Evolutionary conservation across 2,888 invertebrate species (phyloP).

Genomic region (Adineta ricciae): DNA sequence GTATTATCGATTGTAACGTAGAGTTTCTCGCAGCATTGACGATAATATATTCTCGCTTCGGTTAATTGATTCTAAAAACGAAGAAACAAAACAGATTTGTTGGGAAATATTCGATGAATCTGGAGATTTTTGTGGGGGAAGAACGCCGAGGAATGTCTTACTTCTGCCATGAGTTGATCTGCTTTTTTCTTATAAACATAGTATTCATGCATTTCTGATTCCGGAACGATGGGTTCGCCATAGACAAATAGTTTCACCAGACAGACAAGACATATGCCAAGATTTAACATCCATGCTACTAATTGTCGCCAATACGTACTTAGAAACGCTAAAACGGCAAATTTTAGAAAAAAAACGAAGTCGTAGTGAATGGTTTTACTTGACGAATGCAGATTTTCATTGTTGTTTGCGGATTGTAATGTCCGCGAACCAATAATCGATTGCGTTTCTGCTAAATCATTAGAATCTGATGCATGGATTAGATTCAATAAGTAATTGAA

Average conservation of each 20-base stretch:
- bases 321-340: neutral
- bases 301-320: neutral
- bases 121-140: no score
- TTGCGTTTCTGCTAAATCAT: neutral
- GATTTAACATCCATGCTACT: neutral
- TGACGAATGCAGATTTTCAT: neutral
- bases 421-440: neutral
- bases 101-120: no score
- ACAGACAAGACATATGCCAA: neutral
- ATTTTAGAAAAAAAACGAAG: neutral
- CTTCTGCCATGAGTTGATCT: neutral
- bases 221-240: neutral
- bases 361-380: neutral
- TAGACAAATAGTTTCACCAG: neutral
- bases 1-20: neutral
- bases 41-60: neutral
- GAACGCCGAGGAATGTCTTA: neutral
- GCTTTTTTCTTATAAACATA: neutral
- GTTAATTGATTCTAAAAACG: neutral
- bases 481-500: neutral
- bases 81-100: no score
- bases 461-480: neutral
- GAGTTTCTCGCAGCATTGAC: neutral
- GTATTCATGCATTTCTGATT: neutral
- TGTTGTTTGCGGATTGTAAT: neutral